phyloP scores from a whole-genome alignment of 2,888 invertebrate genomes.

The Synanthedon myopaeformis region DNA sequence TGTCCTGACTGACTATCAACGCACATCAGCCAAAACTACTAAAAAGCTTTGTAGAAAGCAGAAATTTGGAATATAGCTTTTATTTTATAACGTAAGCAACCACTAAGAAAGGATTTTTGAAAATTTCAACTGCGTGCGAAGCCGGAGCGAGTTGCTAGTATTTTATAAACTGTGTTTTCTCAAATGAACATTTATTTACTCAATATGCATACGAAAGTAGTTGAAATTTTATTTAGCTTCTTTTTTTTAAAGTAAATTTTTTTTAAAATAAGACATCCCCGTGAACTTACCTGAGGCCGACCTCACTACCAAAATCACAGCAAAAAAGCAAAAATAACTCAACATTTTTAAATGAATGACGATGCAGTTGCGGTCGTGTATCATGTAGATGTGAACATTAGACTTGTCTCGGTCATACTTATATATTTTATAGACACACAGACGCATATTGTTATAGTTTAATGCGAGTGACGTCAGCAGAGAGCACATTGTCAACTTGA shows the following conservation, averaged over 20 bases:
- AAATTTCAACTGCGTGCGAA: too few relatives aligned
- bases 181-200: not conserved
- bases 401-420: not conserved
- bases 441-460: not conserved
- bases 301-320: constrained; percentile 25
- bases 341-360: constrained; percentile 16
- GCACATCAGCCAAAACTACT: too few relatives aligned
- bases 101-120: too few relatives aligned
- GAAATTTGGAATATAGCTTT: too few relatives aligned
- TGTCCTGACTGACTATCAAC: not conserved
- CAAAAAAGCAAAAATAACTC: constrained; percentile 28
- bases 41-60: too few relatives aligned
- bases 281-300: constrained; percentile 31
- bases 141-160: not conserved
- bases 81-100: too few relatives aligned
- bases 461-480: not conserved
- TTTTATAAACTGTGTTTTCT: not conserved
- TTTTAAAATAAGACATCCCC: too few relatives aligned
- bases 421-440: not conserved
- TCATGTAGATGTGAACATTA: not conserved
- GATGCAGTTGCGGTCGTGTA: not conserved
- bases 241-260: not conserved
- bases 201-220: not conserved
- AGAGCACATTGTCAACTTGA: constrained; percentile 2
- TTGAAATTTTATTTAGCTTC: not conserved